Base-by-base conservation (phyloP, 2,797 vertebrate genomes). In the Takifugu ocellatus region DNA sequence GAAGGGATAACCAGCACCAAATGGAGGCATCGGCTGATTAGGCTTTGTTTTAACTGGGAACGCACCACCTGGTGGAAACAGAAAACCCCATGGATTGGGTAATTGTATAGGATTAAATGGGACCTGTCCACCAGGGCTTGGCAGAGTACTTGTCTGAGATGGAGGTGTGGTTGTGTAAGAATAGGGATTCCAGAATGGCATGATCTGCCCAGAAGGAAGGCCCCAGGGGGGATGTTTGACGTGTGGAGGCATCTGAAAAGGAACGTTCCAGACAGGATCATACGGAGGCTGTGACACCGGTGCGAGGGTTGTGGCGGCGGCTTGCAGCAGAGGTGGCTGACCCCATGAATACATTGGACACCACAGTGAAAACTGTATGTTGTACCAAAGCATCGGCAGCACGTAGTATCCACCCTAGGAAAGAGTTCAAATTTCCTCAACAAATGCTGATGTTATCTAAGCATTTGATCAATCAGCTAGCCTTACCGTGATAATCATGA, bases 371-470 rank as follows among this genome's bases (percentile, higher is more conserved):
- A 89, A 60, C 5, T 83, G 82, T 44, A 58, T 10, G 8, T 75
- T 82, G 1, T 70, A 60, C 84, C 83, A 87, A 27, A 5, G 65
- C 70, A 89, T 46, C 14, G 75, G 75, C 1, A 89, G 78, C 25
- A 64, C 29, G 2, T 75, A 66, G 50, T 3, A 53, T 57, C 72
- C 82, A 65, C 24, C 78, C 84, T 87, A 5, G 1, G 1, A 21
- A 21, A 21, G 21, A 21, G 21, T 21, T 21, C 21, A 21, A 1
- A 21, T 21, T 21, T 21, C 21, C 21, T 21, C 21, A 21, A 21
- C 21, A 21, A 21, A 21, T 21, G 21, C 21, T 21, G 21, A 21
- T 21, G 21, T 21, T 21, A 21, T 21, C 21, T 1, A 21, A 21
- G 21, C 21, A 21, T 21, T 21, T 21, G 21, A 21, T 21, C 21